A percentile compares a stretch with the other conserved stretches of the same genome.
phyloP scores from a whole-genome alignment of 2,113 vertebrate genomes.

The Stigmatopora nigra region DNA sequence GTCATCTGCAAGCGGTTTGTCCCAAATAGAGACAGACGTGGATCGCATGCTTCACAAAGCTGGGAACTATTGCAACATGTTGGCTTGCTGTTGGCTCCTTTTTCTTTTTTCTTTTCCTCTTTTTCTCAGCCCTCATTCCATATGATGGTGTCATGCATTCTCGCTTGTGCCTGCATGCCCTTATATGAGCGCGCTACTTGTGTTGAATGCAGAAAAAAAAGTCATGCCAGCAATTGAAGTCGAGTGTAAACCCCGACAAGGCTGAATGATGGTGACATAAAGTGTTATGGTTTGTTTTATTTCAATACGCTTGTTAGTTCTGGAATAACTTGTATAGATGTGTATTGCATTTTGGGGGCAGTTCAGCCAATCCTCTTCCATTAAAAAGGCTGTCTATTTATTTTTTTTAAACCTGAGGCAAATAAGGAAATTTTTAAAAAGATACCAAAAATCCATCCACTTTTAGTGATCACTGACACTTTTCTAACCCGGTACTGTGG shows the following conservation, averaged over 20 bases:
- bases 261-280: neutral
- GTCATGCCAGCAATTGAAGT: neutral
- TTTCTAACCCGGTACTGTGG: too few relatives aligned
- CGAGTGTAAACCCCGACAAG: neutral
- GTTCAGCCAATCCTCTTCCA: neutral
- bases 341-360: neutral
- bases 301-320: constrained; percentile 1
- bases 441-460: too few relatives aligned
- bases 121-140: constrained; percentile 39
- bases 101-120: constrained; percentile 12
- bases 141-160: constrained; percentile 26
- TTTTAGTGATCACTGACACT: too few relatives aligned
- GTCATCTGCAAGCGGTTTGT: constrained; percentile 65
- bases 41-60: constrained; percentile 62
- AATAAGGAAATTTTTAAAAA: neutral
- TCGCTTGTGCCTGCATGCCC: constrained; percentile 12
- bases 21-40: constrained; percentile 62
- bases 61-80: constrained; percentile 63
- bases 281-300: neutral
- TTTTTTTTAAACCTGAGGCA: neutral
- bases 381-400: neutral
- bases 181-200: neutral
- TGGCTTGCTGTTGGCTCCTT: constrained; percentile 40
- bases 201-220: neutral
- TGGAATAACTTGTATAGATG: neutral